These are phyloP conservation scores for Plebejus argus DNA, from an alignment of 2,888 invertebrate species.

Conservation along the genomic window DNA sequence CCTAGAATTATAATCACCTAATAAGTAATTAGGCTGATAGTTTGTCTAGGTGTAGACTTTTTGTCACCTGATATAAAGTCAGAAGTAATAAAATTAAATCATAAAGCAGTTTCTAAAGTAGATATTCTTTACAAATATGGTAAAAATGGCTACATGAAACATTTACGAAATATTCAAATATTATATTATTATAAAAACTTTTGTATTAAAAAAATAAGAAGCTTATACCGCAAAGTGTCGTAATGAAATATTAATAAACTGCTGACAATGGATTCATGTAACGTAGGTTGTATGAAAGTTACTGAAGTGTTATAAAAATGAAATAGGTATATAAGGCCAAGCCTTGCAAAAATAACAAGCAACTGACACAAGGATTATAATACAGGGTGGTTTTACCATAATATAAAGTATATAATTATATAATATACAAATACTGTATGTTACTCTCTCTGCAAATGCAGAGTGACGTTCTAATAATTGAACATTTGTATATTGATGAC, in stretches of 20 bases:
- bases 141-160: too few relatives aligned
- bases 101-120: too few relatives aligned
- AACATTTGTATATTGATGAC: neutral
- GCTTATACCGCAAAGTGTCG: neutral
- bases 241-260: neutral
- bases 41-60: too few relatives aligned
- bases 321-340: constrained; percentile 27
- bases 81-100: too few relatives aligned
- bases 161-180: too few relatives aligned
- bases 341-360: constrained; percentile 22
- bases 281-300: neutral
- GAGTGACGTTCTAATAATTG: neutral
- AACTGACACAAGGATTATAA: constrained; percentile 1
- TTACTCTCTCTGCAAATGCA: neutral
- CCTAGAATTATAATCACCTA: too few relatives aligned
- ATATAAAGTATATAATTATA: constrained; percentile 9
- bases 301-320: neutral
- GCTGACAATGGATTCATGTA: neutral
- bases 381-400: constrained; percentile 30
- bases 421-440: constrained; percentile 11
- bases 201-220: neutral
- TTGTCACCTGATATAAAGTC: too few relatives aligned
- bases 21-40: too few relatives aligned
- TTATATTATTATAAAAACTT: neutral
- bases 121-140: too few relatives aligned